These are phyloP conservation scores for Stigmatopora nigra DNA, from an alignment of 2,113 vertebrate genomes.

Conservation along the genomic window DNA sequence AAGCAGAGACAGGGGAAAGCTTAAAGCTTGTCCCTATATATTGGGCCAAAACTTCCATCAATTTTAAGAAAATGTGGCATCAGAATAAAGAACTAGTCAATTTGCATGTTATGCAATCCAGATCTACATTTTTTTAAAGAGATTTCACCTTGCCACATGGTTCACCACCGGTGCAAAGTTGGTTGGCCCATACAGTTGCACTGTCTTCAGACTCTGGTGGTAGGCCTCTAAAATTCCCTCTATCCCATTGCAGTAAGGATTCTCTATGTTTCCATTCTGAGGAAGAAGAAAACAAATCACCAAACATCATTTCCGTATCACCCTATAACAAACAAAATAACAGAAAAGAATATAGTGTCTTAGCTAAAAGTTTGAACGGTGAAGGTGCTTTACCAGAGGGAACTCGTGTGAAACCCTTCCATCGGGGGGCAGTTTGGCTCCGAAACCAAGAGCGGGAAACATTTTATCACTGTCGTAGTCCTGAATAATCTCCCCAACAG, in stretches of 20 bases:
- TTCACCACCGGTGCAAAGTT: constrained; percentile 93
- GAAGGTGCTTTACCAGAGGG: constrained; percentile 72
- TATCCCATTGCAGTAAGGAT: constrained; percentile 87
- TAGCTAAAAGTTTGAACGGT: neutral
- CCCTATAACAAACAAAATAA: neutral
- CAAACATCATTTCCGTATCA: neutral
- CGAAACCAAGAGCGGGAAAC: constrained; percentile 88
- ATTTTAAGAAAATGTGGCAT: no score
- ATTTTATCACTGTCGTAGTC: constrained; percentile 95
- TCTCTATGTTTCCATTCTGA: constrained; percentile 89
- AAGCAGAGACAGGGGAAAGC: neutral
- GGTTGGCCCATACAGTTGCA: constrained; percentile 92
- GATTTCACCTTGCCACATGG: constrained; percentile 82
- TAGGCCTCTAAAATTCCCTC: constrained; percentile 91
- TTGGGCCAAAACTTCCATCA: neutral
- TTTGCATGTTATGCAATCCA: no score
- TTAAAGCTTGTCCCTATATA: no score
- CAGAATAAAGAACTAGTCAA: no score
- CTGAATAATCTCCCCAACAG: constrained; percentile 90
- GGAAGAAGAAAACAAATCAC: constrained; percentile 11
- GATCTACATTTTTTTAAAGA: no score
- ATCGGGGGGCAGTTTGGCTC: constrained; percentile 87
- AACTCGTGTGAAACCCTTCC: constrained; percentile 89
- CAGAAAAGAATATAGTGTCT: neutral
- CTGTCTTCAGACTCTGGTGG: constrained; percentile 87